These are phyloP conservation scores for Luperina testacea DNA, from an alignment of 2,888 invertebrate genomes.

Conservation along the genomic window DNA sequence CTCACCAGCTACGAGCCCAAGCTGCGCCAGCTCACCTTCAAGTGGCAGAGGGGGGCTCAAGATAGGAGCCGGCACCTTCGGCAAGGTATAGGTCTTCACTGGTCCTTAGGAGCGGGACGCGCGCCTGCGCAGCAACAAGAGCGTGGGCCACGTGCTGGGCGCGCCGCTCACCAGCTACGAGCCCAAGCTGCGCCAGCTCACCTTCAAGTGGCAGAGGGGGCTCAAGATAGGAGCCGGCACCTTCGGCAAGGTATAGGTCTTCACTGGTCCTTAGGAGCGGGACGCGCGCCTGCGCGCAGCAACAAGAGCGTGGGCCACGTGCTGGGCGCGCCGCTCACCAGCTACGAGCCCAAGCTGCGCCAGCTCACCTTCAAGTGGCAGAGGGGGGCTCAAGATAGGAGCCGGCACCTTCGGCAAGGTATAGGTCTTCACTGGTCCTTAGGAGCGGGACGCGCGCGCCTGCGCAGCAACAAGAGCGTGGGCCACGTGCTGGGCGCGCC, in stretches of 20 bases:
- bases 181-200: slow-evolving; percentile 94
- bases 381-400: slow-evolving; percentile 96
- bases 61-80: slow-evolving; percentile 97
- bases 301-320: slow-evolving; percentile 80
- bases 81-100: slow-evolving; percentile 89
- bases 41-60: slow-evolving; percentile 98
- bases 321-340: slow-evolving; percentile 78
- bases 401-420: slow-evolving; percentile 97
- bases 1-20: slow-evolving; percentile 92
- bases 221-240: slow-evolving; percentile 97
- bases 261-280: slow-evolving; percentile 77
- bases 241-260: slow-evolving; percentile 93
- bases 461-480: slow-evolving; percentile 85
- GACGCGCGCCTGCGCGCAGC: slow-evolving; percentile 91
- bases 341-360: slow-evolving; percentile 93
- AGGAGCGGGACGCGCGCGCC: slow-evolving; percentile 90
- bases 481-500: slow-evolving; percentile 80
- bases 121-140: slow-evolving; percentile 85
- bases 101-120: slow-evolving; percentile 90
- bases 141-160: slow-evolving; percentile 81
- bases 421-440: neutral
- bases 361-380: slow-evolving; percentile 98
- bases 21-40: slow-evolving; percentile 95
- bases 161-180: slow-evolving; percentile 89
- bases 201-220: slow-evolving; percentile 98